phyloP scores from a whole-genome alignment of 2,797 vertebrate species.

The Arrhamphus sclerolepis region DNA sequence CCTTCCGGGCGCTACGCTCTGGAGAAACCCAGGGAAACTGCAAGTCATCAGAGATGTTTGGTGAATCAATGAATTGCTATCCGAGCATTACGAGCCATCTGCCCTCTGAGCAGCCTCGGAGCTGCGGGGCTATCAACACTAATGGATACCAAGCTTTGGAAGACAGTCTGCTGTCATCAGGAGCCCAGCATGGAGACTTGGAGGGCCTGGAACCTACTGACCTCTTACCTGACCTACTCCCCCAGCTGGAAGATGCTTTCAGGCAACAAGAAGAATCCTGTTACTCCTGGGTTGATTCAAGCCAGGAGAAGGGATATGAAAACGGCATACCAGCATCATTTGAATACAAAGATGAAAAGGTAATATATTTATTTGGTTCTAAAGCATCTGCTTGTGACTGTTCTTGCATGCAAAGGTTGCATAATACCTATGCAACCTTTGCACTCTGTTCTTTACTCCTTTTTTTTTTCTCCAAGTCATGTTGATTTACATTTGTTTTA shows the following conservation, averaged over 20 bases:
- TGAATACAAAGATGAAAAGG: slow-evolving; percentile 67
- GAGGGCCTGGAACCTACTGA: slow-evolving; percentile 89
- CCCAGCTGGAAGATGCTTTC: slow-evolving; percentile 90
- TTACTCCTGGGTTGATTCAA: slow-evolving; percentile 74
- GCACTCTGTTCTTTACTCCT: not conserved
- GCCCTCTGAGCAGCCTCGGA: slow-evolving; percentile 84
- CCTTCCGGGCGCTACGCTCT: slow-evolving; percentile 86
- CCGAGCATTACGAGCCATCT: slow-evolving; percentile 76
- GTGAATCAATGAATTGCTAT: slow-evolving; percentile 87
- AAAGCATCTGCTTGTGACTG: not conserved
- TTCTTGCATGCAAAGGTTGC: too few relatives aligned
- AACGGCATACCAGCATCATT: slow-evolving; percentile 53
- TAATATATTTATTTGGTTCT: slow-evolving; percentile 36
- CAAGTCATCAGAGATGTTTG: slow-evolving; percentile 88
- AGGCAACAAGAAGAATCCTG: slow-evolving; percentile 84
- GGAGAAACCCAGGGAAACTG: slow-evolving; percentile 87
- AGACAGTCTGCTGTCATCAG: slow-evolving; percentile 87
- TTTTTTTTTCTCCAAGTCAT: not conserved
- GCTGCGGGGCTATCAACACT: slow-evolving; percentile 78
- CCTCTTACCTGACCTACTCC: slow-evolving; percentile 92
- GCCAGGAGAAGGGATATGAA: slow-evolving; percentile 48
- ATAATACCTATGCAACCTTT: not conserved
- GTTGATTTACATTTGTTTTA: not conserved
- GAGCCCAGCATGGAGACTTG: slow-evolving; percentile 85
- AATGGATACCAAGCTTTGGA: slow-evolving; percentile 90